Evolutionary conservation across 2,888 invertebrate genomes (phyloP).

Genomic region (Enoplolaimus lenunculus): DNA sequence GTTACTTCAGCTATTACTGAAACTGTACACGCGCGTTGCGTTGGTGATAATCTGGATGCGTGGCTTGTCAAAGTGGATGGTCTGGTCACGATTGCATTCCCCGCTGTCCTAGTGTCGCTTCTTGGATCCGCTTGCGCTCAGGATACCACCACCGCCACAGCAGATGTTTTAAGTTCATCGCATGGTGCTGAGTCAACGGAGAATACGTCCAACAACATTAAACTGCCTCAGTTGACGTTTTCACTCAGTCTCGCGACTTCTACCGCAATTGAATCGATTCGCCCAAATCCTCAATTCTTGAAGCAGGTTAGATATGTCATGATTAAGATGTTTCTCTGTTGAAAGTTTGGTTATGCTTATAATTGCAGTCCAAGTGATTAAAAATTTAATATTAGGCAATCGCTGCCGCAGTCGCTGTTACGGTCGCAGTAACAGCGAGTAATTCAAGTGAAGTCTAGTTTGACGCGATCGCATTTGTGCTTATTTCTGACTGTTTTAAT

Average conservation of each 20-base stretch:
- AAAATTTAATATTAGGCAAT: no score
- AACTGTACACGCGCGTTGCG: slow-evolving; percentile 5
- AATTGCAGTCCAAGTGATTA: no score
- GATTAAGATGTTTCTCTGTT: no score
- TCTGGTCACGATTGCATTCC: slow-evolving; percentile 15
- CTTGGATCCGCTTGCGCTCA: neutral
- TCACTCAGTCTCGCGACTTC: neutral
- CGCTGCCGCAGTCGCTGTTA: no score
- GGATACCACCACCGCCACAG: neutral
- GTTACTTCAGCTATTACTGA: slow-evolving; percentile 6
- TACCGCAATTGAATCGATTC: neutral
- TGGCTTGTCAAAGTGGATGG: slow-evolving; percentile 11
- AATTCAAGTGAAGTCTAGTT: no score
- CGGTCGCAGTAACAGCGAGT: no score
- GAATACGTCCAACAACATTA: no score
- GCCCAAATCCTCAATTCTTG: neutral
- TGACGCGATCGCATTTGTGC: no score
- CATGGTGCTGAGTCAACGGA: neutral
- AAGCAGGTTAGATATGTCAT: no score
- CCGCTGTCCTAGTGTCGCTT: neutral
- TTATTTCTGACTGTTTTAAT: no score
- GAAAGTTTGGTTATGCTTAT: no score
- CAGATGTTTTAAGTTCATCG: neutral
- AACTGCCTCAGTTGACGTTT: neutral
- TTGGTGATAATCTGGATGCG: neutral